Evolutionary conservation across 2,888 invertebrate genomes (phyloP).

Genomic region (Coremacera marginata): DNA sequence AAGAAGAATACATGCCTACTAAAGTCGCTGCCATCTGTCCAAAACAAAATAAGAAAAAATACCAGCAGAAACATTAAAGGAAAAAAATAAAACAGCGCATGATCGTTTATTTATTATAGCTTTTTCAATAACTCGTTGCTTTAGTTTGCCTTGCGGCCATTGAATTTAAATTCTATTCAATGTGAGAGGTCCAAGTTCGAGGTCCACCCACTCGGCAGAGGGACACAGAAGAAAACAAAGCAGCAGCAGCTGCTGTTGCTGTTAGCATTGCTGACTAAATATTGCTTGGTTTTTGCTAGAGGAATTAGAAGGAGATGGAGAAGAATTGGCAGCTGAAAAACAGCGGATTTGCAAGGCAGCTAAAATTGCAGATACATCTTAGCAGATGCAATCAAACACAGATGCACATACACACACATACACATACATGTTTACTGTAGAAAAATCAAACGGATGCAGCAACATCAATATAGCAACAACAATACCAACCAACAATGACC

Average conservation of each 20-base stretch:
- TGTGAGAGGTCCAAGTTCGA: constrained; percentile 6
- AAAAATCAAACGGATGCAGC: constrained; percentile 24
- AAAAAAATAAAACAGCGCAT: neutral
- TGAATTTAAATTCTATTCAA: neutral
- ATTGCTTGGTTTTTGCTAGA: too few species aligned
- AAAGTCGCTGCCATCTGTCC: too few species aligned
- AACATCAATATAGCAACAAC: constrained; percentile 2
- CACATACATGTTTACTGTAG: neutral
- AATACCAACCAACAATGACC: neutral
- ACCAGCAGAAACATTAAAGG: neutral
- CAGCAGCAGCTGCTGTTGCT: neutral
- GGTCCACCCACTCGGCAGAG: constrained; percentile 2
- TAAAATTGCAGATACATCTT: constrained; percentile 26
- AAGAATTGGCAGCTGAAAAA: neutral
- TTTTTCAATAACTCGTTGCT: constrained; percentile 21
- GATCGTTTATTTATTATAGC: constrained; percentile 9
- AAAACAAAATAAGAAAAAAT: too few species aligned
- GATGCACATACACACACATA: neutral
- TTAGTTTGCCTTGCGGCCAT: neutral
- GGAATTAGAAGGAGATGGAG: neutral
- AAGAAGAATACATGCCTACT: too few species aligned
- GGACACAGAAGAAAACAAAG: neutral
- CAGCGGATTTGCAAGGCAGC: constrained; percentile 12
- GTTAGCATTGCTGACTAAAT: neutral
- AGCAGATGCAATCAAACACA: constrained; percentile 3